Percentiles rank a stretch among this genome's conserved stretches.
Evolutionary conservation across 2,888 invertebrate species (phyloP).

Genomic region (Platycheirus rosarum): DNA sequence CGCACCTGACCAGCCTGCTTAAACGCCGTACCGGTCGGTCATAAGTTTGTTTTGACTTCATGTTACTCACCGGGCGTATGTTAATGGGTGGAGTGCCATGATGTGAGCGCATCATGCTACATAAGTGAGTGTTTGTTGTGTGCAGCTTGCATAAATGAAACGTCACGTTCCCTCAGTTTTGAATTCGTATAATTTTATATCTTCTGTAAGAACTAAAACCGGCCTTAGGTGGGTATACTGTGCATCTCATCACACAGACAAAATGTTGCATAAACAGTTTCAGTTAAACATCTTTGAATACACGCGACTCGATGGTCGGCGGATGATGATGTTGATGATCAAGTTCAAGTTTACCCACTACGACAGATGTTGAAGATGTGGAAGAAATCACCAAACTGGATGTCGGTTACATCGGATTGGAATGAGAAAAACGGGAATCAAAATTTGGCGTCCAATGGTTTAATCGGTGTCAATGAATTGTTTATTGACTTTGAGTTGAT

Average conservation of each 20-base stretch:
- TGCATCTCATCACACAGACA: constrained; percentile 28
- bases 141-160: constrained; percentile 19
- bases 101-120: constrained; percentile 45
- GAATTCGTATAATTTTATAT: too few relatives aligned
- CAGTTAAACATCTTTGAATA: constrained; percentile 28
- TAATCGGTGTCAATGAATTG: constrained; percentile 36
- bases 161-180: too few relatives aligned
- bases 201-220: too few relatives aligned
- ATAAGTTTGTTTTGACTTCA: background rate
- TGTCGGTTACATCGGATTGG: background rate
- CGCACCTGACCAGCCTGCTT: constrained; percentile 41
- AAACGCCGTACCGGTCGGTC: background rate
- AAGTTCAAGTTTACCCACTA: constrained; percentile 34
- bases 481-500: constrained; percentile 16
- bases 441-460: constrained; percentile 1
- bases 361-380: background rate
- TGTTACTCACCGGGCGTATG: constrained; percentile 20
- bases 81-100: constrained; percentile 35
- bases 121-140: constrained; percentile 11
- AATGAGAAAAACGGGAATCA: constrained; percentile 21
- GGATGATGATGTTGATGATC: constrained; percentile 25
- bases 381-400: constrained; percentile 4
- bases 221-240: background rate
- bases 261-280: constrained; percentile 46
- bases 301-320: constrained; percentile 12